These are phyloP conservation scores for Drosophila histrio DNA, from an alignment of 2,888 invertebrate species.

Conservation along the genomic window DNA sequence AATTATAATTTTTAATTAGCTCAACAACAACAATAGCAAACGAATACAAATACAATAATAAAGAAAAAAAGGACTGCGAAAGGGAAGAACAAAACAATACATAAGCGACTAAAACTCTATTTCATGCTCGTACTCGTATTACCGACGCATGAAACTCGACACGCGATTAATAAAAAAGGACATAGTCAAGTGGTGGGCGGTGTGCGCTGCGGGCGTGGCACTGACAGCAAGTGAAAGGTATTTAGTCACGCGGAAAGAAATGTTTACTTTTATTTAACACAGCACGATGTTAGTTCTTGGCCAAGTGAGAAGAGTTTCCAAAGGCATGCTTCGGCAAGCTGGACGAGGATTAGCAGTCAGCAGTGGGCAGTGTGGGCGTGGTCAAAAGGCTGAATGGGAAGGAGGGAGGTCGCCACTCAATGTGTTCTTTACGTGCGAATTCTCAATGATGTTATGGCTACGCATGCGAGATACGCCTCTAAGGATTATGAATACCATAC, in stretches of 20 bases:
- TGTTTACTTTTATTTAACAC: constrained; percentile 72
- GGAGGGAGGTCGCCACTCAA: constrained; percentile 36
- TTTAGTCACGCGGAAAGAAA: constrained; percentile 78
- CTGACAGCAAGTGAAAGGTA: constrained; percentile 79
- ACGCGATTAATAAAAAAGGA: constrained; percentile 75
- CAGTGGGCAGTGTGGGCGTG: constrained; percentile 9
- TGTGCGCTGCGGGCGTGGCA: constrained; percentile 35
- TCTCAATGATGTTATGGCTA: constrained; percentile 57
- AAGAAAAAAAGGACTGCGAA: not conserved
- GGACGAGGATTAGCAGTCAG: constrained; percentile 62
- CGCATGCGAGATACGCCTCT: constrained; percentile 54
- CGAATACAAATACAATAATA: constrained; percentile 44
- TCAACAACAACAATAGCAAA: constrained; percentile 47
- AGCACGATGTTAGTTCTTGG: constrained; percentile 35
- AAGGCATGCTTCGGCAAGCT: constrained; percentile 54
- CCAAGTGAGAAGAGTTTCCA: constrained; percentile 7
- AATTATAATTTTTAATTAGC: constrained; percentile 79
- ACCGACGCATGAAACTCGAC: constrained; percentile 69
- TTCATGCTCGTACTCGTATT: constrained; percentile 45
- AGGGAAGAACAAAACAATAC: constrained; percentile 7
- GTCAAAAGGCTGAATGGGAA: not conserved
- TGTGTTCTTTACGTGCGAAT: constrained; percentile 73
- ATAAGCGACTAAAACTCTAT: constrained; percentile 62
- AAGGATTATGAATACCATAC: constrained; percentile 50
- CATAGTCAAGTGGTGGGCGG: constrained; percentile 53